Conservation (phyloP, 2,113 vertebrate species). For the Thymallus thymallus region DNA sequence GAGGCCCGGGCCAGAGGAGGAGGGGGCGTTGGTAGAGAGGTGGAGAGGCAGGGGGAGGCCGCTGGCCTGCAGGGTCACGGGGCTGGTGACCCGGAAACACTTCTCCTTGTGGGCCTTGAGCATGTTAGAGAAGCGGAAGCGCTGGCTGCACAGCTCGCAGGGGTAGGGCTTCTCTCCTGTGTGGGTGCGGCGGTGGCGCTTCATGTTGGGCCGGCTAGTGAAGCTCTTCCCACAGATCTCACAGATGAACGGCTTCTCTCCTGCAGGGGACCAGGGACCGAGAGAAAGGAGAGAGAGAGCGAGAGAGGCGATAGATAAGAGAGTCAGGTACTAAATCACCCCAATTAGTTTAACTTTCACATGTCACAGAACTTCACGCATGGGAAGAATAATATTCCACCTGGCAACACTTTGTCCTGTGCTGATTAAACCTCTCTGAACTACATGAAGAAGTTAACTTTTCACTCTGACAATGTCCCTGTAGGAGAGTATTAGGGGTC, state of each 20-base stretch:
- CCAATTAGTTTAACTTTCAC: too few relatives aligned
- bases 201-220: slow-evolving; percentile 98
- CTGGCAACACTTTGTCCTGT: background rate
- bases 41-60: slow-evolving; percentile 77
- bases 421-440: slow-evolving; percentile 1
- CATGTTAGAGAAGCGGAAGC: slow-evolving; percentile 99
- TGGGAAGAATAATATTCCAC: slow-evolving; percentile 53
- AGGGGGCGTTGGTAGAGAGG: slow-evolving; percentile 72
- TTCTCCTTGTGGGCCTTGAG: slow-evolving; percentile 98
- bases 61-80: slow-evolving; percentile 79
- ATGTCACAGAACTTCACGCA: background rate
- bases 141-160: slow-evolving; percentile 93
- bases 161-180: slow-evolving; percentile 97
- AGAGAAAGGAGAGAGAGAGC: slow-evolving; percentile 48
- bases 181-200: slow-evolving; percentile 93
- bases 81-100: slow-evolving; percentile 95
- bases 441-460: slow-evolving; percentile 22
- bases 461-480: background rate
- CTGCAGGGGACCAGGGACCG: slow-evolving; percentile 60
- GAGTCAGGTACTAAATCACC: background rate
- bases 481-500: background rate
- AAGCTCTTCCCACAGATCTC: slow-evolving; percentile 99
- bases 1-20: slow-evolving; percentile 64
- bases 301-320: slow-evolving; percentile 49
- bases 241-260: slow-evolving; percentile 98